phyloP scores from a whole-genome alignment of 1,140 invertebrate genomes.

The Tetramorium simillimum region DNA sequence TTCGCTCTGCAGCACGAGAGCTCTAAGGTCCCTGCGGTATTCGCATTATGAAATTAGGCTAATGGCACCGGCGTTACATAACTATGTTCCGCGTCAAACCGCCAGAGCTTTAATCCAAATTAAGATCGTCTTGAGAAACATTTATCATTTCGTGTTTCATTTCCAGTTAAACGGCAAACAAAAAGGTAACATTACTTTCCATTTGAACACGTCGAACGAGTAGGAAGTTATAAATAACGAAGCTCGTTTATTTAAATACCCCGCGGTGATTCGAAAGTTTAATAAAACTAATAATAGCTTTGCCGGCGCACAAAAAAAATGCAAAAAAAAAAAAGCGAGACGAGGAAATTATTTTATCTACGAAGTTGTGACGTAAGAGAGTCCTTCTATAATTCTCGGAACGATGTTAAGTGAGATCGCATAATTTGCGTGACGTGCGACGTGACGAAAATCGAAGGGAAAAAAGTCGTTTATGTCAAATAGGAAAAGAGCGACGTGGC shows the following conservation, averaged over 20 bases:
- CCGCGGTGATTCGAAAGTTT: not conserved
- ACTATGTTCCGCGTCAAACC: not conserved
- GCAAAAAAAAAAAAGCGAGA: not conserved
- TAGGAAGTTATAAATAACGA: not conserved
- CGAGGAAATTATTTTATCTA: not conserved
- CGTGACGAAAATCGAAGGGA: constrained; percentile 19
- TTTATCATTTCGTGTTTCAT: constrained; percentile 9
- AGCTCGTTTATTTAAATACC: not conserved
- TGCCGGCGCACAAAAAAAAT: not conserved
- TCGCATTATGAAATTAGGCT: constrained; percentile 57
- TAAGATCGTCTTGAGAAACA: constrained; percentile 26
- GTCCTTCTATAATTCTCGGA: not conserved
- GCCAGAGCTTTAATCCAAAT: constrained; percentile 33
- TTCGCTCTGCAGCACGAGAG: constrained; percentile 17
- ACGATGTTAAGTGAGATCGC: not conserved
- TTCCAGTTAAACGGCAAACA: not conserved
- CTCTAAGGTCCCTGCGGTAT: constrained; percentile 24
- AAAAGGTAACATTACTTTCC: not conserved
- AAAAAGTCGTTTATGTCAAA: constrained; percentile 43
- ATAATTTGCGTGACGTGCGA: constrained; percentile 12
- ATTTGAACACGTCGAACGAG: not conserved
- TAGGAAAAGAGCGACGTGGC: not conserved
- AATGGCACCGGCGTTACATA: constrained; percentile 42
- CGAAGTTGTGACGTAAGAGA: not conserved
- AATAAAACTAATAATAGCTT: not conserved